A percentile compares a stretch with the other conserved stretches of the same genome.
These are phyloP conservation scores for Metallyticus violacea DNA, from an alignment of 2,888 invertebrate species.

Conservation along the genomic window DNA sequence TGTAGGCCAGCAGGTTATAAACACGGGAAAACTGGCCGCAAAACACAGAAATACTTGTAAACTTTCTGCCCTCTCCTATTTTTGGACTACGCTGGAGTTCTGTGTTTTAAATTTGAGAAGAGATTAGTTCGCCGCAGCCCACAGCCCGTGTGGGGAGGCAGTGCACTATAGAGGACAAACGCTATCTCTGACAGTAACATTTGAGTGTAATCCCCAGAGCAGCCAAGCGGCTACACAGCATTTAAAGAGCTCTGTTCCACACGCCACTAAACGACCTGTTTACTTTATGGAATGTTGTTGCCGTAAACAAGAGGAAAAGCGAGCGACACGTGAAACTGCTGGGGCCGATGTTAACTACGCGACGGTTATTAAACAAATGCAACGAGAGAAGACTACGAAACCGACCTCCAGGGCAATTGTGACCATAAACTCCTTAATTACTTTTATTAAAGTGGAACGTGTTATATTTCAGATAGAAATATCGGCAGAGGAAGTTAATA, in stretches of 20 bases:
- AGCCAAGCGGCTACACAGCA: too few relatives aligned
- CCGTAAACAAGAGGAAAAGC: neutral
- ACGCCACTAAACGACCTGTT: neutral
- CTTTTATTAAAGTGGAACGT: neutral
- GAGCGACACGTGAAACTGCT: neutral
- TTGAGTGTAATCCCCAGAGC: neutral
- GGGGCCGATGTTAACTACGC: too few relatives aligned
- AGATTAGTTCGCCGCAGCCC: neutral
- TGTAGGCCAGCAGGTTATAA: too few relatives aligned
- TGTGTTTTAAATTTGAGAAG: neutral
- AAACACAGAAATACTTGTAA: neutral
- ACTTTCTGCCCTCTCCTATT: neutral
- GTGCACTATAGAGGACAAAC: neutral
- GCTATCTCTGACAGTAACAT: neutral
- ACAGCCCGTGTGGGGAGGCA: neutral
- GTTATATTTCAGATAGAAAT: too few relatives aligned
- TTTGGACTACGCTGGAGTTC: neutral
- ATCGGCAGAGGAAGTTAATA: too few relatives aligned
- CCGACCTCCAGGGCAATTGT: neutral
- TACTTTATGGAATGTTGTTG: neutral
- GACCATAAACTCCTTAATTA: neutral
- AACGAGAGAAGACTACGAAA: neutral
- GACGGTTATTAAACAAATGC: neutral
- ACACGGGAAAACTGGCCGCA: neutral
- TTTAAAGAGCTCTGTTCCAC: neutral